Conservation (phyloP, 2,113 vertebrate genomes). For the Chrysochloris asiatica region DNA sequence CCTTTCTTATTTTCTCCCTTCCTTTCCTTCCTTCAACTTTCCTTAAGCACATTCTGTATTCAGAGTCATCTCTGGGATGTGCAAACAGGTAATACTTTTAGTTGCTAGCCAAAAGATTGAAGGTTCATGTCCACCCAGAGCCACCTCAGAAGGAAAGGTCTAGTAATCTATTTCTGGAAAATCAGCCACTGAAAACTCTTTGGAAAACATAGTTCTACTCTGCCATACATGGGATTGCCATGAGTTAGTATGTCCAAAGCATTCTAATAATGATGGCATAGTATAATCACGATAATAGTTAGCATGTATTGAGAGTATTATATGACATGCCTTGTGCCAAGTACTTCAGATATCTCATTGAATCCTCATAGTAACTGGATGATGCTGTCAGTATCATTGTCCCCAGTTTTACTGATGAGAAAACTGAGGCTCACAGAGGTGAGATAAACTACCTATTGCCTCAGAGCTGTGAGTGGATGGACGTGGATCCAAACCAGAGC, state of each 20-base stretch:
- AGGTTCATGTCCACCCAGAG: neutral
- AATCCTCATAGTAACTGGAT: neutral
- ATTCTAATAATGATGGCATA: neutral
- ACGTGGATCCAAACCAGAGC: neutral
- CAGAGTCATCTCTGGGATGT: neutral
- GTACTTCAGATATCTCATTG: conserved; percentile 19
- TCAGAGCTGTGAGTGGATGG: neutral
- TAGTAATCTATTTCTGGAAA: neutral
- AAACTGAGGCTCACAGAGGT: neutral
- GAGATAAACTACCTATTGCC: neutral
- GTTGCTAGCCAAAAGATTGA: neutral
- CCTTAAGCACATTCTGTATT: neutral
- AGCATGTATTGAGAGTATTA: neutral
- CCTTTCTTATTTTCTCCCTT: neutral
- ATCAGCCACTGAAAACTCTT: neutral
- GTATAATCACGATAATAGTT: neutral
- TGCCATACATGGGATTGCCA: neutral
- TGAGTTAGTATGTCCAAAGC: neutral
- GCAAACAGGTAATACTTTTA: neutral
- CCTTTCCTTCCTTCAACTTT: neutral
- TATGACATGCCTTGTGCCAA: neutral
- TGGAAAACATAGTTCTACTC: too few species aligned
- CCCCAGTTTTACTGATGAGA: neutral
- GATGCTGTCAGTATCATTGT: neutral
- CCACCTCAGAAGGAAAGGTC: neutral